Base-by-base conservation (phyloP, 1,140 invertebrate genomes). In the Oryctes rhinoceros region DNA sequence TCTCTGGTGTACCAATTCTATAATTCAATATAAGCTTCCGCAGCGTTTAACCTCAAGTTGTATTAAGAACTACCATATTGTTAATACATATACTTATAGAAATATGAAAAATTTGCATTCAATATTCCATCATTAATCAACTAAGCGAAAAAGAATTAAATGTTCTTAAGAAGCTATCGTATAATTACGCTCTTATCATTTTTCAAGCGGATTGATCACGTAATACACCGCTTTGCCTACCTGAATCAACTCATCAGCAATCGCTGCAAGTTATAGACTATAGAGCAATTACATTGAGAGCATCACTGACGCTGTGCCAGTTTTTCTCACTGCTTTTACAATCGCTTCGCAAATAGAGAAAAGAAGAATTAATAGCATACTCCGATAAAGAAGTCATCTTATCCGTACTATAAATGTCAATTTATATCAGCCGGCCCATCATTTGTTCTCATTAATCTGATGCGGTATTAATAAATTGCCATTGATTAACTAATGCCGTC, bases 401-500 rank as follows among this genome's bases (percentile, higher is more conserved):
- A 24, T 13, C 65, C 65, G 24, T 35, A 30, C 35, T 24, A 71
- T 71, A 71, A 71, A 71, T 71, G 65, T 71, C 65, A 71, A 71
- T 71, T 35, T 71, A 24, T 71, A 71, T 71, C 35, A 71, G 24
- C 65, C 35, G 24, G 20, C 35, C 65, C 24, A 24, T 71, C 65
- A 71, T 71, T 71, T 71, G 13, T 71, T 24, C 65, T 71, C 65
- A 71, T 71, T 71, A 71, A 37, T 71, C 15, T 71, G 20, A 37
- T 37, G 53, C 65, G 65, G 65, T 30, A 71, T 71, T 71, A 71
- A 71, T 71, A 71, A 71, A 71, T 71, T 71, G 65, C 35, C 37
- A 71, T 71, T 30, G 24, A 18, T 71, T 30, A 71, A 71, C 20
- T 71, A 71, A 10, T 71, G 24, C 65, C 7, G 24, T 71, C 53